Percentiles rank a stretch among this genome's conserved stretches.
Conservation (phyloP, 2,888 invertebrate species). For the Mimas tiliae region DNA sequence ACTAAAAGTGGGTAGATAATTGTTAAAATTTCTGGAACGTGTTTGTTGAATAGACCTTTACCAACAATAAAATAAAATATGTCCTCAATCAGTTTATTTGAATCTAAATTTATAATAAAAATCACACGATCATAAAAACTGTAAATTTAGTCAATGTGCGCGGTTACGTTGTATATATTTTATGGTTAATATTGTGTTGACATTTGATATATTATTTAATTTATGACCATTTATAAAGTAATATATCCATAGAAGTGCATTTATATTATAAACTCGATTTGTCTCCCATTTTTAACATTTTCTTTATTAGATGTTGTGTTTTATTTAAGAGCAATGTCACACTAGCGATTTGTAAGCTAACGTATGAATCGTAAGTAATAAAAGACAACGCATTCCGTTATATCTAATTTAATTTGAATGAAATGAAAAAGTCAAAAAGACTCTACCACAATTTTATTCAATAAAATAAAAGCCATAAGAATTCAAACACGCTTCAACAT, state of each 20-base stretch:
- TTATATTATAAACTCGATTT: constrained; percentile 18
- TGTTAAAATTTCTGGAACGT: too few relatives aligned
- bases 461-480: background rate
- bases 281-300: background rate
- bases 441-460: background rate
- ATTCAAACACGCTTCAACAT: background rate
- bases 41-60: too few relatives aligned
- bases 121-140: background rate
- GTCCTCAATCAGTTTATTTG: too few relatives aligned
- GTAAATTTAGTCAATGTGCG: background rate
- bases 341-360: background rate
- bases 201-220: constrained; percentile 25
- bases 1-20: too few relatives aligned
- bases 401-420: background rate
- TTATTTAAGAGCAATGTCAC: background rate
- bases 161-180: constrained; percentile 5
- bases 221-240: constrained; percentile 11
- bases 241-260: constrained; percentile 23
- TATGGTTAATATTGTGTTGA: constrained; percentile 14
- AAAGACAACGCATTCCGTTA: background rate
- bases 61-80: too few relatives aligned
- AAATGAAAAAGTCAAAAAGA: background rate
- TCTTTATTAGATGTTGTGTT: background rate
- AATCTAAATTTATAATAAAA: too few relatives aligned
- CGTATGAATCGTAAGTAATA: background rate